Percentiles rank a stretch among this genome's conserved stretches.
Evolutionary conservation across 2,797 vertebrate genomes (phyloP).

Genomic region (Danio jaintianensis): DNA sequence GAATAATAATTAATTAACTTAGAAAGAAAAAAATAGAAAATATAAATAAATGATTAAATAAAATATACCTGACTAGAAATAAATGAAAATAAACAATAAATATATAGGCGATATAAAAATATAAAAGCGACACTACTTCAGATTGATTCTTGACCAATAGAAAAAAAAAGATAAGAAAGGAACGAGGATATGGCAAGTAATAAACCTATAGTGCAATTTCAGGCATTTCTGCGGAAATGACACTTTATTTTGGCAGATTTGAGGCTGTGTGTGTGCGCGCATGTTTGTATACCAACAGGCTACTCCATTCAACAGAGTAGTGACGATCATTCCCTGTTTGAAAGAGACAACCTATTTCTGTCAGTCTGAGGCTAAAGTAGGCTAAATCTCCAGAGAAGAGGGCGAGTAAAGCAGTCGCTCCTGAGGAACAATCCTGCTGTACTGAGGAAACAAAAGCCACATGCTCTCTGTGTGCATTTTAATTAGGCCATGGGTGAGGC

Average conservation of each 20-base stretch:
- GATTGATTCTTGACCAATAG: too few relatives aligned
- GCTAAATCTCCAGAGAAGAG: conserved; percentile 78
- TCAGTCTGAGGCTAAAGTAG: conserved; percentile 84
- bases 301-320: conserved; percentile 78
- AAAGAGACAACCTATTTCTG: conserved; percentile 83
- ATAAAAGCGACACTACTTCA: too few relatives aligned
- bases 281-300: conserved; percentile 77
- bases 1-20: too few relatives aligned
- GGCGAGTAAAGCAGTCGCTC: conserved; percentile 72
- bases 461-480: conserved; percentile 74
- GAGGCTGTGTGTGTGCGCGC: conserved; percentile 62
- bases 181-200: conserved; percentile 72
- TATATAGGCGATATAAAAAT: too few relatives aligned
- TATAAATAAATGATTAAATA: too few relatives aligned
- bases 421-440: conserved; percentile 77
- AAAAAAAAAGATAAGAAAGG: too few relatives aligned
- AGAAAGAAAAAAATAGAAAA: too few relatives aligned
- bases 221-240: conserved; percentile 79
- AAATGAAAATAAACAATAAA: too few relatives aligned
- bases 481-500: conserved; percentile 77
- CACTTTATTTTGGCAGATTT: conserved; percentile 71
- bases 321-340: conserved; percentile 72
- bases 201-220: conserved; percentile 80
- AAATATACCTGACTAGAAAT: too few relatives aligned
- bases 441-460: conserved; percentile 76